Evolutionary conservation across 2,888 invertebrate genomes (phyloP), one percentile per base, ranked within the genome.

Genomic region (Eupsilia transversa): DNA sequence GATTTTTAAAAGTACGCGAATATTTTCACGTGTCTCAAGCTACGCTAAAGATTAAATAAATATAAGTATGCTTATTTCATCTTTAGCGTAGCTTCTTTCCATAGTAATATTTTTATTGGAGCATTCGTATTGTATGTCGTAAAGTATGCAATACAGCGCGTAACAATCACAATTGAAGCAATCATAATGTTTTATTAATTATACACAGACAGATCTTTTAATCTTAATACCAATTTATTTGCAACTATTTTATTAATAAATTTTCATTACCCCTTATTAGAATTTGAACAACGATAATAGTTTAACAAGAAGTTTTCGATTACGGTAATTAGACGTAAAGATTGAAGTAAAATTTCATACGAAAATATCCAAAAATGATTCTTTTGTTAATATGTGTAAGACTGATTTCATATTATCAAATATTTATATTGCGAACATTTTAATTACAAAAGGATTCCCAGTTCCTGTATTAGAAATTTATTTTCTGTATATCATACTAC

Each of bases 251-350:
- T 69, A 72, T 49, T 57, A 43, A 73, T 54, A 69, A 27, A 61
- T 74, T 67, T 84, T 70, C 2, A 72, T 59, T 77, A 83, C 54
- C n/a, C 46, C 70, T 14, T 85, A 77, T 67, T 79, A 86, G 38
- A 82, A 79, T 84, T 82, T 77, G 54, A 86, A 84, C 82, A 85
- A 84, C 85, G 74, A 84, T 70, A 82, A 82, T 85, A 84, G 10
- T 67, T 65, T 82, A 84, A 77, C 74, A 79, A 65, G 68, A 76
- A 65, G 46, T 67, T 74, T 76, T 68, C 57, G 64, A 82, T 75
- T 82, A 72, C 65, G 60, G 66, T 56, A 56, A 30, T 41, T 27
- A 72, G 81, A 71, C 64, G 66, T 68, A 71, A 66, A 73, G 35
- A 46, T 68, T 52, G 46, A 84, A 80, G 71, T 82, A 75, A 79